Conservation (phyloP, 2,888 invertebrate genomes). For the Dyspetes luteomarginatus region DNA sequence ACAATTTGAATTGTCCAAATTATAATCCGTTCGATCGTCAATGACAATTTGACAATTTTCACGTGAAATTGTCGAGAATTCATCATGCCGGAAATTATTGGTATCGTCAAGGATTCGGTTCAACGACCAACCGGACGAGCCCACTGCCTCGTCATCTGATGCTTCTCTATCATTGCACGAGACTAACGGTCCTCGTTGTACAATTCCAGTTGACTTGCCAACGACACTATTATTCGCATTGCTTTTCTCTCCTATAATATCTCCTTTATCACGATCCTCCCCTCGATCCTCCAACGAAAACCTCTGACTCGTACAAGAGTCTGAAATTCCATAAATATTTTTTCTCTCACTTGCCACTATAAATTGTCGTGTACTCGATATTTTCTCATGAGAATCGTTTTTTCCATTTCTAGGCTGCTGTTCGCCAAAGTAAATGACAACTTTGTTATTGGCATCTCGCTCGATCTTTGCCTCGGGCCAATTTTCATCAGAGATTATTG, state of each 20-base stretch:
- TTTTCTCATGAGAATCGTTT: conserved; percentile 19
- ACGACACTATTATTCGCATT: background rate
- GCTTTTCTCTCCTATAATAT: background rate
- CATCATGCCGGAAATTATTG: conserved; percentile 37
- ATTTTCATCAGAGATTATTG: conserved; percentile 11
- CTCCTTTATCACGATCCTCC: conserved; percentile 36
- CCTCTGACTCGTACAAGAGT: conserved; percentile 23
- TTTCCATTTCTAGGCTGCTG: conserved; percentile 75
- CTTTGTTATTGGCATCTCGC: conserved; percentile 85
- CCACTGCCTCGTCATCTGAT: conserved; percentile 24
- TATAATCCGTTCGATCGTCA: conserved; percentile 14
- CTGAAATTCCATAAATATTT: conserved; percentile 18
- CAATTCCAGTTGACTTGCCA: conserved; percentile 16
- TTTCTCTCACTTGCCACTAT: conserved; percentile 11
- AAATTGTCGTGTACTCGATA: conserved; percentile 19
- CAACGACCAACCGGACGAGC: conserved; percentile 59
- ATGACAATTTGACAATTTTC: conserved; percentile 12
- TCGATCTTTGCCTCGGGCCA: conserved; percentile 70
- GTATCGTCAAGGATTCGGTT: conserved; percentile 51
- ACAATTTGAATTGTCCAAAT: conserved; percentile 20
- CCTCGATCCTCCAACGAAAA: conserved; percentile 7
- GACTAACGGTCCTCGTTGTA: conserved; percentile 45
- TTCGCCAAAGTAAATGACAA: conserved; percentile 90
- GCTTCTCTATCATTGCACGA: conserved; percentile 31
- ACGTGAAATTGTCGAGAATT: conserved; percentile 45